Percentiles rank a stretch among this genome's conserved stretches.
These are phyloP conservation scores for Hydrozoanthus tunicans DNA, from an alignment of 64 coral and sea anemone species.

Conservation along the genomic window DNA sequence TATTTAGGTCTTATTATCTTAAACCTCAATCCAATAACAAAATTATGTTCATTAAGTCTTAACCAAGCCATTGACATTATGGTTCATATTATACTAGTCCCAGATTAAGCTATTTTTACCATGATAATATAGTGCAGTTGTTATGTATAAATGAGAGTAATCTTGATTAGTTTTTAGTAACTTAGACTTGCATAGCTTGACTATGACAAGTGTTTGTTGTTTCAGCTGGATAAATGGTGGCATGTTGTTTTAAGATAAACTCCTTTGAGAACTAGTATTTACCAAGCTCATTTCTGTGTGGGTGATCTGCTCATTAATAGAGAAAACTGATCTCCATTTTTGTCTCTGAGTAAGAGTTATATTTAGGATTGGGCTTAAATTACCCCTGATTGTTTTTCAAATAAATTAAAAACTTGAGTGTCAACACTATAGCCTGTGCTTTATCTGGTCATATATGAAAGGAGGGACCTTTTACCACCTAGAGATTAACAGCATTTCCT, in stretches of 20 bases:
- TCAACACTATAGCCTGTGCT: not conserved
- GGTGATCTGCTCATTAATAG: not conserved
- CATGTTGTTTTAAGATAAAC: constrained; percentile 12
- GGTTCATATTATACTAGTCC: too few relatives aligned
- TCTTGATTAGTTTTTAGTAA: not conserved
- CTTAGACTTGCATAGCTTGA: not conserved
- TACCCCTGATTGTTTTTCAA: not conserved
- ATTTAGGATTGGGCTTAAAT: not conserved
- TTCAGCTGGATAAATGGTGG: not conserved
- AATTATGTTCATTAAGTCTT: too few relatives aligned
- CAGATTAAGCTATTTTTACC: too few relatives aligned
- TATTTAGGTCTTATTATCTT: too few relatives aligned
- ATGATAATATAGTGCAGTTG: too few relatives aligned
- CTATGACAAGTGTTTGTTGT: not conserved
- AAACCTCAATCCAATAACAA: too few relatives aligned
- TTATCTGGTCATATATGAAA: not conserved
- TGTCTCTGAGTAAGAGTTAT: not conserved
- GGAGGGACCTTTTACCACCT: constrained; percentile 48
- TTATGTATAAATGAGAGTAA: too few relatives aligned
- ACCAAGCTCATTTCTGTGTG: not conserved
- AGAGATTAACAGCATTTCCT: constrained; percentile 40
- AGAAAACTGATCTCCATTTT: not conserved
- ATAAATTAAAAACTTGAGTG: constrained; percentile 2
- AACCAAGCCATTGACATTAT: too few relatives aligned
- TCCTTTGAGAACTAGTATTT: not conserved